Conservation (phyloP, 1,140 invertebrate species). For the Macrocentrus cingulum region DNA sequence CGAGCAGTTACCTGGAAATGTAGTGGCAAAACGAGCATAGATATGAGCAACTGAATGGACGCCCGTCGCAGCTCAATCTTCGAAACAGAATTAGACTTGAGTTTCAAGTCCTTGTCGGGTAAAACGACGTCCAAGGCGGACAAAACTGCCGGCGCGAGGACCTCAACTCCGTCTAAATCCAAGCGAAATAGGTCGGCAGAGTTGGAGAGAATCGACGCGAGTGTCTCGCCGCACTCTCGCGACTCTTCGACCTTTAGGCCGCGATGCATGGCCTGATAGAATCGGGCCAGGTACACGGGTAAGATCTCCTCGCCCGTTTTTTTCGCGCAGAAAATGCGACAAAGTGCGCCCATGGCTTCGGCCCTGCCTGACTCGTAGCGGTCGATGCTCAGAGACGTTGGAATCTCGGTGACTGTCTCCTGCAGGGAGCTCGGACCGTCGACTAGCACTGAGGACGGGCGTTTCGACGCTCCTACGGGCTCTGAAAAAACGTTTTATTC, state of each 20-base stretch:
- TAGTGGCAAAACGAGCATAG: slow-evolving; percentile 84
- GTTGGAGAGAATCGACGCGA: slow-evolving; percentile 80
- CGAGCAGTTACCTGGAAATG: slow-evolving; percentile 74
- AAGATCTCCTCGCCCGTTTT: slow-evolving; percentile 94
- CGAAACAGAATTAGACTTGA: slow-evolving; percentile 66
- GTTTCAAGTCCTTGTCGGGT: slow-evolving; percentile 73
- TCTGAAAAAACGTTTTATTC: neutral
- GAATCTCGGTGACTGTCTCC: slow-evolving; percentile 55
- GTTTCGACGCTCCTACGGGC: slow-evolving; percentile 53
- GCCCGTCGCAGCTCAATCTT: slow-evolving; percentile 83
- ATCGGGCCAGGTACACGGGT: slow-evolving; percentile 90
- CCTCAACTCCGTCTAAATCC: slow-evolving; percentile 90
- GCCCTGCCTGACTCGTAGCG: slow-evolving; percentile 84
- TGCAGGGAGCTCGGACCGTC: slow-evolving; percentile 59
- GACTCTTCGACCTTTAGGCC: slow-evolving; percentile 74
- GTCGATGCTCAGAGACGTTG: slow-evolving; percentile 63
- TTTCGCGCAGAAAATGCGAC: slow-evolving; percentile 94
- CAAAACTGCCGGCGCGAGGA: slow-evolving; percentile 86
- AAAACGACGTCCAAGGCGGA: slow-evolving; percentile 86
- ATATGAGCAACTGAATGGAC: slow-evolving; percentile 86
- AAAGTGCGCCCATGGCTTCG: slow-evolving; percentile 92
- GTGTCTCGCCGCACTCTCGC: slow-evolving; percentile 70
- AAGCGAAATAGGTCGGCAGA: slow-evolving; percentile 80
- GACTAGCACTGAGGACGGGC: slow-evolving; percentile 55
- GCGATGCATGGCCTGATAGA: slow-evolving; percentile 89